Percentiles rank a stretch among this genome's conserved stretches.
These are phyloP conservation scores for Cacoxenus indagator DNA, from an alignment of 2,888 invertebrate species.

Conservation along the genomic window DNA sequence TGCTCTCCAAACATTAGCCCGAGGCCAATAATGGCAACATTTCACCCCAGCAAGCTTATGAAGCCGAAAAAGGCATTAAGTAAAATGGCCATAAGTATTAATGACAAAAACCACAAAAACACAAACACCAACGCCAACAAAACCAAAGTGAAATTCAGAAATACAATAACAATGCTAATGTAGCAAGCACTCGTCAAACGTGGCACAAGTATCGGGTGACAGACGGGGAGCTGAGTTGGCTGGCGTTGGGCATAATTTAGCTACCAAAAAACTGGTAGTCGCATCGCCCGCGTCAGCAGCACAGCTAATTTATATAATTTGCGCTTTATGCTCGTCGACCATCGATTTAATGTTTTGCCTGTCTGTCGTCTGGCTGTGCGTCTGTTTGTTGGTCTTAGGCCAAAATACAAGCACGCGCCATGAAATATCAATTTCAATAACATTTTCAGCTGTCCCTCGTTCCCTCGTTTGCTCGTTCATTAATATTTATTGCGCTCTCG, in stretches of 20 bases:
- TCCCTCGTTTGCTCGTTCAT: not conserved
- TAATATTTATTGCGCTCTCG: conserved; percentile 4
- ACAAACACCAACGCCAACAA: not conserved
- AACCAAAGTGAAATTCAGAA: conserved; percentile 25
- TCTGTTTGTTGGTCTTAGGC: not conserved
- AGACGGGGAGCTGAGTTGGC: conserved; percentile 29
- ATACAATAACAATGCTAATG: conserved; percentile 14
- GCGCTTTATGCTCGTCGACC: not conserved
- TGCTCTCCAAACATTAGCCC: no score
- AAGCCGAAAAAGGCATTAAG: not conserved
- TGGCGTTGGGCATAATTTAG: no score
- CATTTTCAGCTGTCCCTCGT: conserved; percentile 3
- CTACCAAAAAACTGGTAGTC: conserved; percentile 36
- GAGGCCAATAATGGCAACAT: conserved; percentile 26
- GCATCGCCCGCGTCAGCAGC: not conserved
- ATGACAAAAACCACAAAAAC: not conserved
- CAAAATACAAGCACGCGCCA: not conserved
- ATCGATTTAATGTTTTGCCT: not conserved
- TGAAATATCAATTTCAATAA: conserved; percentile 30
- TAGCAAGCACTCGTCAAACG: conserved; percentile 30
- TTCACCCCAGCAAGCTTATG: not conserved
- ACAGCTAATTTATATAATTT: conserved; percentile 23
- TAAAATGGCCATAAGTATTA: conserved; percentile 5
- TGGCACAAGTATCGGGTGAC: not conserved
- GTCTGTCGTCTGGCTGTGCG: not conserved